Conservation (phyloP, 2,888 invertebrate genomes). For the Himalopsyche kuldschensis region DNA sequence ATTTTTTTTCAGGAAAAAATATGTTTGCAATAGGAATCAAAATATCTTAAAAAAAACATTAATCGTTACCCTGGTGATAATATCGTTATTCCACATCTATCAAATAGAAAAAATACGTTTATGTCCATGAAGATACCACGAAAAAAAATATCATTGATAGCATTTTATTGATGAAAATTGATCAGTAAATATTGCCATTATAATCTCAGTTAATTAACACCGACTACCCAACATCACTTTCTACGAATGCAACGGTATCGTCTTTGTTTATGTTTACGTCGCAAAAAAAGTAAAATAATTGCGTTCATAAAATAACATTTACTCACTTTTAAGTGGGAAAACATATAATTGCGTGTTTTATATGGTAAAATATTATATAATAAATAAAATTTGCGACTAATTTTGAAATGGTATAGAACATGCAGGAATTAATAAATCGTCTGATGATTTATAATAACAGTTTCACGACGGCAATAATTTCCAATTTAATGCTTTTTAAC, state of each 20-base stretch:
- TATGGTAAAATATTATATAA: not conserved
- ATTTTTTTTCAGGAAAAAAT: no score
- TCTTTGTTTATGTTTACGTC: not conserved
- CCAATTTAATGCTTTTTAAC: constrained; percentile 2
- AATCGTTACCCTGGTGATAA: no score
- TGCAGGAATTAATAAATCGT: constrained; percentile 3
- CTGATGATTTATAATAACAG: constrained; percentile 25
- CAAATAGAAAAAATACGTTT: no score
- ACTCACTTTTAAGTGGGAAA: not conserved
- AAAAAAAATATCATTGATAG: no score
- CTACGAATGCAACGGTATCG: not conserved
- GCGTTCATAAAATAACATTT: not conserved
- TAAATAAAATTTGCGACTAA: not conserved
- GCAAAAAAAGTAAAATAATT: not conserved
- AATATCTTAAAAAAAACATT: no score
- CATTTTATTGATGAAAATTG: no score
- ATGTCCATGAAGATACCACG: no score
- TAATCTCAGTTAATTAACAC: no score
- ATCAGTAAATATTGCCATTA: no score
- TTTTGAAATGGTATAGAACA: not conserved
- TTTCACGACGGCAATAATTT: constrained; percentile 20
- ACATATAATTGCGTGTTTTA: not conserved
- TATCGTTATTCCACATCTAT: no score
- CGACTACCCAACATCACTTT: no score
- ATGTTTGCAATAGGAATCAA: no score